phyloP scores from a whole-genome alignment of 2,113 vertebrate genomes.

The Coreoperca whiteheadi region DNA sequence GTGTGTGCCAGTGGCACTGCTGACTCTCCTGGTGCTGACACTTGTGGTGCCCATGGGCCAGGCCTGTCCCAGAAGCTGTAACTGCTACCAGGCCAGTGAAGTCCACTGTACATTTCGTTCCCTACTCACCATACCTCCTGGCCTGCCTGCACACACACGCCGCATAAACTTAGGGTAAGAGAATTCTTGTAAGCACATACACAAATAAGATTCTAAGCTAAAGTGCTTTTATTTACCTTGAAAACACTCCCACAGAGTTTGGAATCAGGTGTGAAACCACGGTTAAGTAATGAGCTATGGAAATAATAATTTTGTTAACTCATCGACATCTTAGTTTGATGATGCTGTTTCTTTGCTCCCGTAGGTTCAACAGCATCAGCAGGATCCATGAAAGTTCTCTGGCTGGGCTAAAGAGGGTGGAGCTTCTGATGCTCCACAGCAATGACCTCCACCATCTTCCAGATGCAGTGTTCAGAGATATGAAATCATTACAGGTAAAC shows the following conservation, averaged over 20 bases:
- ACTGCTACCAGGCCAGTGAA: conserved; percentile 92
- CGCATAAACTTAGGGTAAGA: conserved; percentile 95
- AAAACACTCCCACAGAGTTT: background rate
- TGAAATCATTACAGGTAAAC: conserved; percentile 91
- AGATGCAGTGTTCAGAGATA: conserved; percentile 86
- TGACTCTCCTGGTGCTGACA: conserved; percentile 80
- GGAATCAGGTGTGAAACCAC: background rate
- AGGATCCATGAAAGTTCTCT: conserved; percentile 86
- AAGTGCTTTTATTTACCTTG: background rate
- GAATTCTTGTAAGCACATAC: background rate
- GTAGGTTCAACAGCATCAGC: conserved; percentile 94
- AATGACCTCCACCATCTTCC: conserved; percentile 91
- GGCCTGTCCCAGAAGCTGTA: conserved; percentile 89
- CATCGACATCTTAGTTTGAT: background rate
- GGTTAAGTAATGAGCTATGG: background rate
- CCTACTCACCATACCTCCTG: conserved; percentile 85
- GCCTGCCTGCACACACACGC: conserved; percentile 86
- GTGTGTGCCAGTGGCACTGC: conserved; percentile 71
- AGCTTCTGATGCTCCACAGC: conserved; percentile 95
- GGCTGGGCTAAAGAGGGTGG: conserved; percentile 86
- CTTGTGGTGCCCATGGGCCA: conserved; percentile 34
- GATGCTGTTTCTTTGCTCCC: conserved; percentile 28
- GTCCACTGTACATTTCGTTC: conserved; percentile 98
- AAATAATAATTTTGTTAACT: background rate
- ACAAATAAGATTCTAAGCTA: background rate